These are phyloP conservation scores for Caenorhabditis brenneri DNA, from an alignment of 1,140 invertebrate genomes.

Conservation along the genomic window DNA sequence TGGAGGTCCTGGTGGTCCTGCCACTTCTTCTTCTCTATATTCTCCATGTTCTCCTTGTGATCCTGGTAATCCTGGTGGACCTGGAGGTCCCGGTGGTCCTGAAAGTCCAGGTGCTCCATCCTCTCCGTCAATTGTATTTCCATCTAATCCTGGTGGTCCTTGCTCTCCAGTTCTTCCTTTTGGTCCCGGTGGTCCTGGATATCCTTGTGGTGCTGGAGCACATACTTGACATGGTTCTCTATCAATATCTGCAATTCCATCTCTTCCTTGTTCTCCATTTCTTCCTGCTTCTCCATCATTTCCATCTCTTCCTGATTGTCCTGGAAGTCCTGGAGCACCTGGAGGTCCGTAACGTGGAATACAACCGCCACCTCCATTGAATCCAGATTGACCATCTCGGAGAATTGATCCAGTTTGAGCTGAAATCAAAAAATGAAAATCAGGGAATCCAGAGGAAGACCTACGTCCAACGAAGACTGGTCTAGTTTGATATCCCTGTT, in stretches of 20 bases:
- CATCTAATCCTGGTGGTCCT: constrained; percentile 10
- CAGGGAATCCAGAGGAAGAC: not conserved
- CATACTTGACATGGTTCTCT: constrained; percentile 20
- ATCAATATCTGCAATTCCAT: constrained; percentile 27
- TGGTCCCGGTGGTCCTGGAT: constrained; percentile 20
- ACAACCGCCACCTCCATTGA: constrained; percentile 7
- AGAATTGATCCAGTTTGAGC: not conserved
- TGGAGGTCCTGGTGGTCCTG: constrained; percentile 17
- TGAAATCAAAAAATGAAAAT: not conserved
- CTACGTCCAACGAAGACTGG: not conserved
- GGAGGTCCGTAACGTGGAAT: constrained; percentile 14
- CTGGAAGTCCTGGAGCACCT: not conserved
- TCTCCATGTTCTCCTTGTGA: not conserved
- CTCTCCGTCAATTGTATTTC: constrained; percentile 19
- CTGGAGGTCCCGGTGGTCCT: constrained; percentile 19
- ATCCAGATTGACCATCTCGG: constrained; percentile 7
- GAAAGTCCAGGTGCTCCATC: constrained; percentile 10
- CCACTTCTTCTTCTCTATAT: not conserved
- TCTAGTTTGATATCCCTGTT: not conserved
- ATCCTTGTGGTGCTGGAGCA: constrained; percentile 32
- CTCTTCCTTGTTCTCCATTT: constrained; percentile 14
- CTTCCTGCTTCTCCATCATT: constrained; percentile 6
- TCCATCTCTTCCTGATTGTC: constrained; percentile 13
- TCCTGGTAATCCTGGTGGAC: constrained; percentile 15
- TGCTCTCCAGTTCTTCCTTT: constrained; percentile 1